Evolutionary conservation across 2,113 vertebrate genomes (phyloP), one percentile per base, ranked within the genome.

Genomic region (Phylloscopus whistleri): DNA sequence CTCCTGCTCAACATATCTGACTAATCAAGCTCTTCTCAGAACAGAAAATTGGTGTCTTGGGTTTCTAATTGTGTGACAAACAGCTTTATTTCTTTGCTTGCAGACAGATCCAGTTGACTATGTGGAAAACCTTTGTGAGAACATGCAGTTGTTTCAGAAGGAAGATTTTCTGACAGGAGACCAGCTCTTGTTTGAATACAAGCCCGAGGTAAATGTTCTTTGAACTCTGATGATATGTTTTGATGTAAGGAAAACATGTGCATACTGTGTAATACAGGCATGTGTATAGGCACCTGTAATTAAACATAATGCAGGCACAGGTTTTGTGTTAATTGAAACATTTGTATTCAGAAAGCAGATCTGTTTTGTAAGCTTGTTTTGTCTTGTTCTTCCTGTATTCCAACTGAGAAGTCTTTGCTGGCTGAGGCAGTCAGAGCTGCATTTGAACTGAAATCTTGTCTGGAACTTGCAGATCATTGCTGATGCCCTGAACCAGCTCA

Each of bases 91-190:
- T 75, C 13, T 78, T 87, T 92, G 13, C 52, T 92, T 95, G 67
- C 96, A 99, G 99, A 99, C 98, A 72, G 99, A 99, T 96, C 99
- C 99, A 18, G 99, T 99, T 90, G 99, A 99, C 67, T 99, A 99
- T 49, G 99, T 99, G 49, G 99, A 99, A 97, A 98, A 98, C 92
- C 98, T 99, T 28, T 99, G 99, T 97, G 99, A 99, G 97, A 99
- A 99, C 97, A 99, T 99, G 99, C 99, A 99, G 94, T 97, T 99
- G 41, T 99, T 99, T 91, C 98, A 98, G 16, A 98, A 99, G 92
- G 98, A 98, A 93, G 98, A 99, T 97, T 98, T 99, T 86, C 98
- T 99, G 88, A 99, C 99, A 37, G 99, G 99, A 98, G 99, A 99
- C 94, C 99, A 99, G 96, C 98, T 99, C 72, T 98, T 99, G 96